Evolutionary conservation across 92 coral and sea anemone species (phyloP), one percentile per base, ranked within the genome.

Genomic region (Porites lobata): DNA sequence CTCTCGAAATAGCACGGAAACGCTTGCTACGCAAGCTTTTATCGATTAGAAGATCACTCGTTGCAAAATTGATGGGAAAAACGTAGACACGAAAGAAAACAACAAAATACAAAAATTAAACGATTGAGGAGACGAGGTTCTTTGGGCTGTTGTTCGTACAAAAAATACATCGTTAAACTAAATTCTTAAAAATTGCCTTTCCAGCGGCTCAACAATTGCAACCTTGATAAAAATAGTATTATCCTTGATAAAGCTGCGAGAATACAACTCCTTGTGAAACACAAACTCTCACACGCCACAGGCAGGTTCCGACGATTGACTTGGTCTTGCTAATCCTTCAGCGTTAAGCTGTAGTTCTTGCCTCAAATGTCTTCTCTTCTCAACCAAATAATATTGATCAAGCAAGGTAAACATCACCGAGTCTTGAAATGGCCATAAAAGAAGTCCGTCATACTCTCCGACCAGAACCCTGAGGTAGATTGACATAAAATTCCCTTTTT

Each of bases 381-480:
- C 77, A 43, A 51, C 71, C 8, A 43, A 77, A 47, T 87, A 76
- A 29, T 87, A 82, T 78, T 82, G 94, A 43, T 91, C 92, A 4
- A 91, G 26, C 64, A 91, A 61, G 1, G 82, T 87, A 69, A 87
- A 87, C 6, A 85, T 80, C 24, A 87, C 89, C 1, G 88, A 66
- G 75, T 87, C 78, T 50, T 62, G 71, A 74, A 91, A 91, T 10
- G 94, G 94, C 94, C 92, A 91, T 56, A 75, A 57, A 43, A 91
- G 82, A 21, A 87, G 65, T 0, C 90, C 94, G 17, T 91, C 94
- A 15, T 87, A 88, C 54, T 91, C 90, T 21, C 94, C 94, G 4
- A 86, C 77, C 63, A 87, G 85, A 52, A 82, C 69, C 29, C 89
- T 78, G 43, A 85, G 79, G 15, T 85, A 85, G 15, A 85, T 59